phyloP scores from a whole-genome alignment of 2,888 invertebrate species.

The Serripes groenlandicus region DNA sequence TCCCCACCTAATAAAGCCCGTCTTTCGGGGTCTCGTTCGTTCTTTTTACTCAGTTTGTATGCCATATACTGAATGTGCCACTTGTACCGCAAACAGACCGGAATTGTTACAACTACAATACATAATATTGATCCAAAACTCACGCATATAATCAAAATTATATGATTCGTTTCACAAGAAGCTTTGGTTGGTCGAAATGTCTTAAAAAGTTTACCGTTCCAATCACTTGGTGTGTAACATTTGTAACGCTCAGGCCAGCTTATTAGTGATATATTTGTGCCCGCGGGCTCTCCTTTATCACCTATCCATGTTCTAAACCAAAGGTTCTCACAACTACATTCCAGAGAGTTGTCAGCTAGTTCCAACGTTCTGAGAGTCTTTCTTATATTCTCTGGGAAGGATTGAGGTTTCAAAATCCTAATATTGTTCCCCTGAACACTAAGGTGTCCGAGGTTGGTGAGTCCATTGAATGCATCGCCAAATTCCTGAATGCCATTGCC shows the following conservation, averaged over 20 bases:
- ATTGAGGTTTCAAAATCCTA: background rate
- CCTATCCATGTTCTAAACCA: slow-evolving; percentile 56
- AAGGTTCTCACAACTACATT: slow-evolving; percentile 42
- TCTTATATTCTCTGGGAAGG: slow-evolving; percentile 14
- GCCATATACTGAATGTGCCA: background rate
- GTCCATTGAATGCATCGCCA: background rate
- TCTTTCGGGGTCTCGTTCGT: background rate
- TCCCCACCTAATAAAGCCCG: background rate
- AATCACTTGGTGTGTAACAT: background rate
- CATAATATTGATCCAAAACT: background rate
- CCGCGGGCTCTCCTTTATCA: background rate
- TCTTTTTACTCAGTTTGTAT: background rate
- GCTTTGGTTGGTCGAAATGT: background rate
- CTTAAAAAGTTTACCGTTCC: background rate
- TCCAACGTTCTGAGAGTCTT: slow-evolving; percentile 17
- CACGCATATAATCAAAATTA: background rate
- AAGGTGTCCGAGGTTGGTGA: background rate
- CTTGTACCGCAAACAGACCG: background rate
- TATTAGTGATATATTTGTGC: background rate
- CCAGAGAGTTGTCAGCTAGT: slow-evolving; percentile 44
- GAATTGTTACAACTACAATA: background rate
- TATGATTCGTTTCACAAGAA: background rate
- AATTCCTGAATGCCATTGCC: slow-evolving; percentile 18
- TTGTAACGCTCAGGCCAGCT: background rate
- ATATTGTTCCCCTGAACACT: background rate